Conservation (phyloP, 2,113 vertebrate genomes). For the Chitala chitala region DNA sequence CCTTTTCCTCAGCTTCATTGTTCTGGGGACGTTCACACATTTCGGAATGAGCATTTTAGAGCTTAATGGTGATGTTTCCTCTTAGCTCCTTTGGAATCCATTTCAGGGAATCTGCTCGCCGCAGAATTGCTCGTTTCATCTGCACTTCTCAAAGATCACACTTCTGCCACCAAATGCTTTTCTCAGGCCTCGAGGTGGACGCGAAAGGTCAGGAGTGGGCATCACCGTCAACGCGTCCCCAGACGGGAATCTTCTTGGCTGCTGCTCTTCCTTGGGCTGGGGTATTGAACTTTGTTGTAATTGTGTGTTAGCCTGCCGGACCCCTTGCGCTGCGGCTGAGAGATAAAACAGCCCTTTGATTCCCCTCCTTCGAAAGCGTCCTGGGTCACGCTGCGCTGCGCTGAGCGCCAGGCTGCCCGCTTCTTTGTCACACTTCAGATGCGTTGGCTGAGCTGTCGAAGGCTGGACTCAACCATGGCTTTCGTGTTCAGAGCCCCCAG, state of each 20-base stretch:
- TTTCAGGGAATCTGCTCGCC: too few species aligned
- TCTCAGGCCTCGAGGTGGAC: neutral
- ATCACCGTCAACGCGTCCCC: neutral
- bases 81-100: too few species aligned
- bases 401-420: constrained; percentile 24
- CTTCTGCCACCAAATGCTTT: neutral
- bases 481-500: too few species aligned
- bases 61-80: too few species aligned
- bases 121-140: too few species aligned
- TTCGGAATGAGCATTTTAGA: too few species aligned
- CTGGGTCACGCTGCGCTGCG: constrained; percentile 23
- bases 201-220: neutral
- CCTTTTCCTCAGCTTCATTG: too few species aligned
- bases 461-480: too few species aligned
- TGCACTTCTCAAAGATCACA: too few species aligned
- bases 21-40: too few species aligned
- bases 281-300: constrained; percentile 16
- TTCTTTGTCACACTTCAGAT: constrained; percentile 31
- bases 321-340: constrained; percentile 4
- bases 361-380: constrained; percentile 4
- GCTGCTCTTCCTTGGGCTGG: too few species aligned
- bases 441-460: constrained; percentile 18
- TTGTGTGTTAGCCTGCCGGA: constrained; percentile 13
- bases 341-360: constrained; percentile 41
- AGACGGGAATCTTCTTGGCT: constrained; percentile 11